Evolutionary conservation across 2,113 vertebrate species (phyloP).

Genomic region (Forbesichthys agassizii): DNA sequence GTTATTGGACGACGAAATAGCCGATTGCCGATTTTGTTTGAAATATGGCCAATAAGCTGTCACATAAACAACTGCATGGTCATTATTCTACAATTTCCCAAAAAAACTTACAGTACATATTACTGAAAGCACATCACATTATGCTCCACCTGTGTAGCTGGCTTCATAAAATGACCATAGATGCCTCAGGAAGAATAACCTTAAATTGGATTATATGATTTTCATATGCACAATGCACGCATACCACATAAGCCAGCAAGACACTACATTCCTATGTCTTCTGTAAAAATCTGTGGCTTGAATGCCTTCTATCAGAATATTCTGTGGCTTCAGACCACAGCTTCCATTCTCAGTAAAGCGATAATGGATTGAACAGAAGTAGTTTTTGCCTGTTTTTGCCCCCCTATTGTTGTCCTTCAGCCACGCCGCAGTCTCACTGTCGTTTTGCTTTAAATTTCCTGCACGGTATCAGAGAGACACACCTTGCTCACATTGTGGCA

Average conservation of each 20-base stretch:
- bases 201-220: conserved; percentile 29
- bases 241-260: conserved; percentile 5
- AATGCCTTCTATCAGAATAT: conserved; percentile 26
- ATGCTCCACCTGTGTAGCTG: conserved; percentile 21
- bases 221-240: conserved; percentile 36
- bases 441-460: no score
- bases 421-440: conserved; percentile 45
- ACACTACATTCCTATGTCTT: conserved; percentile 45
- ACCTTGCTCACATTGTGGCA: no score
- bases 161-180: not conserved
- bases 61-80: not conserved
- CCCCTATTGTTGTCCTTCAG: conserved; percentile 50
- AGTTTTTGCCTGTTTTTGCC: conserved; percentile 63
- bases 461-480: no score
- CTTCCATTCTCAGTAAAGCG: conserved; percentile 42
- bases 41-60: conserved; percentile 14
- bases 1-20: conserved; percentile 1
- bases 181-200: conserved; percentile 14
- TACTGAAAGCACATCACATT: conserved; percentile 10
- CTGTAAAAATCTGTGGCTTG: conserved; percentile 39
- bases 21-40: not conserved
- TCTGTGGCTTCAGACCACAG: conserved; percentile 26
- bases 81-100: conserved; percentile 7
- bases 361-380: conserved; percentile 63
- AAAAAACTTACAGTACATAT: conserved; percentile 12